A percentile compares a stretch with the other conserved stretches of the same genome.
These are phyloP conservation scores for Daktulosphaira vitifoliae DNA, from an alignment of 1,140 invertebrate species.

Conservation along the genomic window DNA sequence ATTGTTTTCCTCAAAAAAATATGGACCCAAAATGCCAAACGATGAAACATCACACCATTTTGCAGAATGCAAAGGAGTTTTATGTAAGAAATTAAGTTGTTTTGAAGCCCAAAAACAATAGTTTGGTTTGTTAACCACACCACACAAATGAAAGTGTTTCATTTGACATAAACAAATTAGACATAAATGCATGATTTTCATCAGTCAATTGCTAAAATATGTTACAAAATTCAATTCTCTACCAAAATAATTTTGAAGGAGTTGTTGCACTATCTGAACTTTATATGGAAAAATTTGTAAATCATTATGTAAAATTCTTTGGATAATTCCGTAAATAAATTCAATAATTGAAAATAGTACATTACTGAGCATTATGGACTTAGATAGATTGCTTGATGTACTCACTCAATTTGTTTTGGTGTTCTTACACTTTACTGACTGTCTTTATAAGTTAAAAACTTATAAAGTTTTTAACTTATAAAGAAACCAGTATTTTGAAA, in stretches of 20 bases:
- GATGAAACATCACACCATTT: constrained; percentile 15
- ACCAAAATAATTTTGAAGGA: constrained; percentile 28
- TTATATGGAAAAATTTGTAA: constrained; percentile 35
- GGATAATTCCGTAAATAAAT: constrained; percentile 19
- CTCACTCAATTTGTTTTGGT: constrained; percentile 36
- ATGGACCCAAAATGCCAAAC: constrained; percentile 34
- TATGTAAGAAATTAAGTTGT: constrained; percentile 2
- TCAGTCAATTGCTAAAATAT: neutral
- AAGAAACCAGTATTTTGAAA: constrained; percentile 35
- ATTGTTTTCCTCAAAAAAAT: constrained; percentile 34
- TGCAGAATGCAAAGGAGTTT: neutral
- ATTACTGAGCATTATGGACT: constrained; percentile 35
- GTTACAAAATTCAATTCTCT: constrained; percentile 31
- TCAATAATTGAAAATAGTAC: neutral
- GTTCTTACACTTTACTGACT: constrained; percentile 35
- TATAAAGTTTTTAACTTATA: no score
- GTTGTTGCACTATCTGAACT: constrained; percentile 30
- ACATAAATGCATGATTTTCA: neutral
- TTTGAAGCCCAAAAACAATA: constrained; percentile 19
- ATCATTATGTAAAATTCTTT: constrained; percentile 9
- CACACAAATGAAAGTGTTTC: constrained; percentile 42
- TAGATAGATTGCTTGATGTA: constrained; percentile 32
- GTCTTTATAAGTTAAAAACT: constrained; percentile 31
- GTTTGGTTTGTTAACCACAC: constrained; percentile 41
- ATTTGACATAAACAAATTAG: constrained; percentile 35